Conservation (phyloP, 23 tunicate genomes). For the Aplidium turbinatum region DNA sequence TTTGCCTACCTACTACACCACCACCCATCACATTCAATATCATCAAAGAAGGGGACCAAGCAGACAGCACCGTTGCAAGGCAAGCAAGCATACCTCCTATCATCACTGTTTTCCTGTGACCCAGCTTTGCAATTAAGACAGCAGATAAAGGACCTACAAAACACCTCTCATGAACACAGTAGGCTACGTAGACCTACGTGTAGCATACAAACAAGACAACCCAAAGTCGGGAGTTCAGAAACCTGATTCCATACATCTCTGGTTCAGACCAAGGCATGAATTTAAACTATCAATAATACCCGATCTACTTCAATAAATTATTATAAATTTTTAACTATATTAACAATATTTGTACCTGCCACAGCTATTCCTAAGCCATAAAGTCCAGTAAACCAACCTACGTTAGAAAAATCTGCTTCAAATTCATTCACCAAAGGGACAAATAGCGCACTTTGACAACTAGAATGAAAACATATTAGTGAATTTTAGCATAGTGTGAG, state of each 20-base stretch:
- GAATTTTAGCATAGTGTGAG: no score
- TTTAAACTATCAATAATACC: no score
- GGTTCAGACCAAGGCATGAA: no score
- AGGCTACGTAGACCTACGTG: no score
- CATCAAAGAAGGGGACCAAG: conserved; percentile 43
- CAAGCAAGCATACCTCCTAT: conserved; percentile 68
- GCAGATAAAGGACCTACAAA: conserved; percentile 72
- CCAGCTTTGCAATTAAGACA: conserved; percentile 54
- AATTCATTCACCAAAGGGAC: conserved; percentile 68
- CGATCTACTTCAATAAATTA: no score
- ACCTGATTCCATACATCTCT: no score
- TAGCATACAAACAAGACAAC: no score
- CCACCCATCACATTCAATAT: conserved; percentile 65
- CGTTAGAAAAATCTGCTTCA: conserved; percentile 47
- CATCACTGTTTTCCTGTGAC: conserved; percentile 65
- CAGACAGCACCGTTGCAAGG: conserved; percentile 39
- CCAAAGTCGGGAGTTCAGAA: no score
- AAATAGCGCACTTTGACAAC: conserved; percentile 83
- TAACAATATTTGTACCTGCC: no score
- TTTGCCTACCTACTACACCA: conserved; percentile 65
- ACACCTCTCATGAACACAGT: no score
- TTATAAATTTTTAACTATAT: no score
- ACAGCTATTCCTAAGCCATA: conserved; percentile 67
- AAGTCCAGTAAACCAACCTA: conserved; percentile 79
- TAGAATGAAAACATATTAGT: no score